Conservation (phyloP, 2,797 vertebrate species). For the Argya squamiceps region DNA sequence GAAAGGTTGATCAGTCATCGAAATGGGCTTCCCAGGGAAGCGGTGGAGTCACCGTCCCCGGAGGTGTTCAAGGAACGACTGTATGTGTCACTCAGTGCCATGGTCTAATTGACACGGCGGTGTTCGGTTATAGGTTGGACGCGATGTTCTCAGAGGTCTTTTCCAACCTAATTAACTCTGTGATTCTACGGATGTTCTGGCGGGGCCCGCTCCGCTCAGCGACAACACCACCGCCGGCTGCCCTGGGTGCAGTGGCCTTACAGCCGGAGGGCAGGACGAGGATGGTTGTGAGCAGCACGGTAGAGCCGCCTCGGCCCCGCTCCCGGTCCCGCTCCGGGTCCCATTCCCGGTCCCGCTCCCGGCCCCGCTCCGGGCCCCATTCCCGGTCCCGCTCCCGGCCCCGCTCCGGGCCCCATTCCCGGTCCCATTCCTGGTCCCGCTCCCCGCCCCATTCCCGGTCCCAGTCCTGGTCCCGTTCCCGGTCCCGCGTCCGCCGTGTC, state of each 20-base stretch:
- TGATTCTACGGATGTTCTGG: too few species aligned
- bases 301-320: background rate
- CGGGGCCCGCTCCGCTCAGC: background rate
- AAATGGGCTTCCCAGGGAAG: background rate
- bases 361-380: background rate
- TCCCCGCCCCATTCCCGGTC: too few species aligned
- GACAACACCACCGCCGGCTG: rapidly evolving
- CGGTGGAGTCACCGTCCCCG: background rate
- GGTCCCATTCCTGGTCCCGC: too few species aligned
- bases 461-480: too few species aligned
- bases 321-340: background rate
- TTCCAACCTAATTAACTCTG: rapidly evolving
- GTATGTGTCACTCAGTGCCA: background rate
- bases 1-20: rapidly evolving
- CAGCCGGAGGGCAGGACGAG: too few species aligned
- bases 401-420: too few species aligned
- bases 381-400: too few species aligned
- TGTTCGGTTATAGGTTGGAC: background rate
- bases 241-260: rapidly evolving
- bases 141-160: background rate
- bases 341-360: background rate
- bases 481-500: too few species aligned
- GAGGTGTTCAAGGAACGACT: background rate
- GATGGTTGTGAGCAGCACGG: too few species aligned
- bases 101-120: rapidly evolving